phyloP scores from a whole-genome alignment of 2,113 vertebrate genomes.

The Melanocharis versteri region DNA sequence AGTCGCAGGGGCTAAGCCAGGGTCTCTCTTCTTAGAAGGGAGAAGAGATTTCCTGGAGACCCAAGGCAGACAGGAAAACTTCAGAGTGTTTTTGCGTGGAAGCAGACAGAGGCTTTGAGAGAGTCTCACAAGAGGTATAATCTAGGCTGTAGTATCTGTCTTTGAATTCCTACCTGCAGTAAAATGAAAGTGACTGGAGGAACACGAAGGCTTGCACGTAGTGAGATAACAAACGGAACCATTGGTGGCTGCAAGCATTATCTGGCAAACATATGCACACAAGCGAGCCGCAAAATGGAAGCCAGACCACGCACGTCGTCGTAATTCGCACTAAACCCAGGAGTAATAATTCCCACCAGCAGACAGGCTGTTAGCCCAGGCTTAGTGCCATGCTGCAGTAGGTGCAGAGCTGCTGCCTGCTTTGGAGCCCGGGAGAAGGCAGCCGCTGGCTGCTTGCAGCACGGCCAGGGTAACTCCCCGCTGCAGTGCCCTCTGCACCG shows the following conservation, averaged over 20 bases:
- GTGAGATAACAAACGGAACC: background rate
- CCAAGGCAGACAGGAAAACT: background rate
- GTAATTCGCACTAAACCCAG: background rate
- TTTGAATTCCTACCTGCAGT: background rate
- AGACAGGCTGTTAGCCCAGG: background rate
- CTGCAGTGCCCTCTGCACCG: fast-evolving
- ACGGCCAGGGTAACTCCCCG: fast-evolving
- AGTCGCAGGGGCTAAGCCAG: background rate
- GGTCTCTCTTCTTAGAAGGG: background rate
- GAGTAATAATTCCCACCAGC: background rate
- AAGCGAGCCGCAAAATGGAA: background rate
- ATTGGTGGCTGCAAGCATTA: background rate
- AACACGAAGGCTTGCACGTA: background rate
- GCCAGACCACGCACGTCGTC: fast-evolving
- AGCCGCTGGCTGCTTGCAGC: background rate
- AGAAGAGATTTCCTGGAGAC: background rate
- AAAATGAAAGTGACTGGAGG: background rate
- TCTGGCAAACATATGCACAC: background rate
- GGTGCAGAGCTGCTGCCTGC: background rate
- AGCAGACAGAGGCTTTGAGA: background rate
- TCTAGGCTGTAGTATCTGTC: background rate
- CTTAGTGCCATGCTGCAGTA: background rate
- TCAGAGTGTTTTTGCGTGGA: background rate
- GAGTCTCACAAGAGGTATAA: background rate
- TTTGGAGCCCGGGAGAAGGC: background rate